Base-by-base conservation (phyloP, 2,888 invertebrate species). In the Ditylenchus weischeri region DNA sequence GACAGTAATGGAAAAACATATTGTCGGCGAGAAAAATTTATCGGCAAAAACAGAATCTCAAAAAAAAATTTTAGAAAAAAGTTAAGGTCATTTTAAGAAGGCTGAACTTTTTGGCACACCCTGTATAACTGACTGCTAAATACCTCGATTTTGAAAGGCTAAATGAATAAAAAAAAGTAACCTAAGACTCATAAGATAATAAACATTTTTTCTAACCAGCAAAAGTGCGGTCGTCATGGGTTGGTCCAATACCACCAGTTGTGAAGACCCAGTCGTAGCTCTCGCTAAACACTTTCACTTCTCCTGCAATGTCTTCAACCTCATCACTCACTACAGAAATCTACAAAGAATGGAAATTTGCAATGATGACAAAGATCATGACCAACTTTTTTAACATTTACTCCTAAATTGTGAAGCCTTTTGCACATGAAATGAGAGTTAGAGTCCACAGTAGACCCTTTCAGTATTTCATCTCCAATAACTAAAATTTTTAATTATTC, bases 391-490 rank as follows among this genome's bases (percentile, higher is more conserved):
- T 85, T 82, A 21, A 90, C 88, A 83, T 86, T 86, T 11, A 90
- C 86, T 54, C 90, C 90, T 72, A 87, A 84, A 57, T 86, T 84
- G 77, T 88, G 88, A 8, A 90, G 84, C 70, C 87, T 85, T 78
- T 86, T 85, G 68, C 88, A 87, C 23, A 64, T 38, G 58, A 43
- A 89, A 84, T 86, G 83, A 3, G 89, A 89, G 83, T 90, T 90
- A 7, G 88, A 88, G 77, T 90, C 90, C 35, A 83, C 83, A 7
- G 89, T 88, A 78, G 88, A 88, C 4, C 89, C 90, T 80, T 89
- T 89, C 36, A 90, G 84, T 72, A 90, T 88, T 84, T 90, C 90
- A 85, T 90, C 89, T n/a, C 90, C 90, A 78, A 90, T 89, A 59
- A 90, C 89, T 64, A 23, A 38, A 48, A 66, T 57, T 29, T 10